Percentiles rank a stretch among this genome's conserved stretches.
These are phyloP conservation scores for Siniperca chuatsi DNA, from an alignment of 2,113 vertebrate species.

Conservation along the genomic window DNA sequence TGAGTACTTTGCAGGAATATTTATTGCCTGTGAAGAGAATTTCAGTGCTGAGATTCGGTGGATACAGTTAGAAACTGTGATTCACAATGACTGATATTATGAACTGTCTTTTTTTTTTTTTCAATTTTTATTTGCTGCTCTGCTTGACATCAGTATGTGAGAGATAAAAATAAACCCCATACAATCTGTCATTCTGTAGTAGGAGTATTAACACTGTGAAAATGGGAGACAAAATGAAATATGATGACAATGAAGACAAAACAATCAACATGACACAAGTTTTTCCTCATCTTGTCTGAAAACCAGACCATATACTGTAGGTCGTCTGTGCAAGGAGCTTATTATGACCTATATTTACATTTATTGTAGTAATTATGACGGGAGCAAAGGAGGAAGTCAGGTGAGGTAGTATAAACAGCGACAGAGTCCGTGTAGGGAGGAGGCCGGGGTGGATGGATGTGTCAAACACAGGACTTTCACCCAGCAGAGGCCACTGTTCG, in stretches of 20 bases:
- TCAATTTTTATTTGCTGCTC: constrained; percentile 31
- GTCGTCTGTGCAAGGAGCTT: too few relatives aligned
- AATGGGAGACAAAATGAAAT: constrained; percentile 54
- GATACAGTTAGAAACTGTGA: constrained; percentile 45
- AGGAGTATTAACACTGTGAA: constrained; percentile 53
- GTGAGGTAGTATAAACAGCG: too few relatives aligned
- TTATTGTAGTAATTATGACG: too few relatives aligned
- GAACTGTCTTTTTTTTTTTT: constrained; percentile 51
- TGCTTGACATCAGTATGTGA: constrained; percentile 41
- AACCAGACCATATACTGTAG: background rate
- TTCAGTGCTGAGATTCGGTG: constrained; percentile 30
- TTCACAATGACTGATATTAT: constrained; percentile 59
- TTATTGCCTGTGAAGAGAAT: constrained; percentile 62
- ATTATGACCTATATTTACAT: too few relatives aligned
- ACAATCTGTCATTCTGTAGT: constrained; percentile 52
- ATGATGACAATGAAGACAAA: constrained; percentile 48
- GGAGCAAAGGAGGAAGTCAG: too few relatives aligned
- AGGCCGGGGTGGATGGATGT: too few relatives aligned
- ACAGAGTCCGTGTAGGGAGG: too few relatives aligned
- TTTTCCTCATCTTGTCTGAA: constrained; percentile 37
- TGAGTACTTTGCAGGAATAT: constrained; percentile 61
- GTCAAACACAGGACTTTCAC: too few relatives aligned
- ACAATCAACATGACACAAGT: constrained; percentile 50
- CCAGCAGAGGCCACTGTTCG: too few relatives aligned
- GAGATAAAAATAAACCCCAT: constrained; percentile 48